A percentile compares a stretch with the other conserved stretches of the same genome.
Evolutionary conservation across 2,888 invertebrate species (phyloP).

Genomic region (Panzeria rudis): DNA sequence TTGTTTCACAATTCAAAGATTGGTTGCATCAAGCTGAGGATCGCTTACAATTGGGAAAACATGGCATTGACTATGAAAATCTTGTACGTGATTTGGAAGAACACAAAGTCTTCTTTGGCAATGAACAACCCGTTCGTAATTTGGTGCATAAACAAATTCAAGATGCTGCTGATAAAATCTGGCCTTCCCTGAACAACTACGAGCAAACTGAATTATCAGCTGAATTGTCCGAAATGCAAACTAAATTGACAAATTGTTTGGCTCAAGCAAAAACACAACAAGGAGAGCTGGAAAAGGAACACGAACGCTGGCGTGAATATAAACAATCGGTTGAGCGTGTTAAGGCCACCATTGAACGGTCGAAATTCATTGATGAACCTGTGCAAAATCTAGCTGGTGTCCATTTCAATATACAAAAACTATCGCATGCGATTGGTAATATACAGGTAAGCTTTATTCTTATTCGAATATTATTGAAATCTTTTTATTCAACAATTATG

Average conservation of each 20-base stretch:
- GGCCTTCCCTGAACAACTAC: conserved; percentile 91
- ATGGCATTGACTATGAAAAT: conserved; percentile 95
- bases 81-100: conserved; percentile 92
- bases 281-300: conserved; percentile 91
- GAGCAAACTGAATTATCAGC: conserved; percentile 93
- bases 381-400: conserved; percentile 91
- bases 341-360: conserved; percentile 89
- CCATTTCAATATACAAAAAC: conserved; percentile 92
- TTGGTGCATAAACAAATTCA: conserved; percentile 92
- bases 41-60: conserved; percentile 90
- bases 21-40: conserved; percentile 94
- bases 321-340: conserved; percentile 91
- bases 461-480: background rate
- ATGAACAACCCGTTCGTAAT: conserved; percentile 90
- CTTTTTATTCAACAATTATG: background rate
- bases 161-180: conserved; percentile 93
- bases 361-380: conserved; percentile 91
- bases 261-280: conserved; percentile 92
- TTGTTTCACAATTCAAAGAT: conserved; percentile 90
- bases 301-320: conserved; percentile 94
- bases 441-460: conserved; percentile 86
- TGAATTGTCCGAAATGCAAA: conserved; percentile 92
- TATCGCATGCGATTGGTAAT: conserved; percentile 89
- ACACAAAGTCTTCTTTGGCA: conserved; percentile 93
- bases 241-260: conserved; percentile 91